Percentiles rank a stretch among this genome's conserved stretches.
phyloP scores from a whole-genome alignment of 2,797 vertebrate genomes.

The Pantherophis alleghaniensis region DNA sequence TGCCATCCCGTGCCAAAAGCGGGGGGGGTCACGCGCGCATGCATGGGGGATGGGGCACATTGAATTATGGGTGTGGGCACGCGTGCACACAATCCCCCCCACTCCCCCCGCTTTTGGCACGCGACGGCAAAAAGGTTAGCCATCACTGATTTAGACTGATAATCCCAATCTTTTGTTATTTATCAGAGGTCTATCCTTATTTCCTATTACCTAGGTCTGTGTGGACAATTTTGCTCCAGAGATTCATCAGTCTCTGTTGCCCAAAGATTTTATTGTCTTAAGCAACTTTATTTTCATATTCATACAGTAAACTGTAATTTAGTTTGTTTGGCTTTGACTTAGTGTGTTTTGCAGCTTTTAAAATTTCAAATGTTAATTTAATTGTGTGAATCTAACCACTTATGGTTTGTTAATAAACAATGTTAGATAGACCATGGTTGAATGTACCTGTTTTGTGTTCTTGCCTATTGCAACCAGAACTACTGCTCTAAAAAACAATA shows the following conservation, averaged over 20 bases:
- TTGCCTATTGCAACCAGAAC: not conserved
- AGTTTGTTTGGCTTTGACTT: not conserved
- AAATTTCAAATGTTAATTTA: not conserved
- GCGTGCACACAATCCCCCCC: too few relatives aligned
- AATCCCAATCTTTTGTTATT: not conserved
- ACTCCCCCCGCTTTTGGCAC: too few relatives aligned
- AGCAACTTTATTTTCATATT: not conserved
- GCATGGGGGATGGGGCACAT: too few relatives aligned
- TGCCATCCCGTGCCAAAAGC: too few relatives aligned
- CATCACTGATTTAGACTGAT: not conserved
- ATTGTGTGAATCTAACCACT: not conserved
- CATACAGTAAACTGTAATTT: not conserved
- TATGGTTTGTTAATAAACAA: not conserved
- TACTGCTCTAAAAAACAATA: not conserved
- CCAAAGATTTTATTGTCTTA: not conserved
- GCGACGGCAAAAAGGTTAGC: too few relatives aligned
- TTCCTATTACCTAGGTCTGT: not conserved
- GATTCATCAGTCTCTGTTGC: not conserved
- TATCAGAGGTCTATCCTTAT: not conserved
- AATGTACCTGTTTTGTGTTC: not conserved
- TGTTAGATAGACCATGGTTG: not conserved
- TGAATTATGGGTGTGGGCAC: too few relatives aligned
- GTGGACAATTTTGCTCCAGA: not conserved
- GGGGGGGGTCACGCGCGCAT: too few relatives aligned
- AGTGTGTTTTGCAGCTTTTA: not conserved